Evolutionary conservation across 2,888 invertebrate genomes (phyloP).

Genomic region (Pristionchus japonicus): DNA sequence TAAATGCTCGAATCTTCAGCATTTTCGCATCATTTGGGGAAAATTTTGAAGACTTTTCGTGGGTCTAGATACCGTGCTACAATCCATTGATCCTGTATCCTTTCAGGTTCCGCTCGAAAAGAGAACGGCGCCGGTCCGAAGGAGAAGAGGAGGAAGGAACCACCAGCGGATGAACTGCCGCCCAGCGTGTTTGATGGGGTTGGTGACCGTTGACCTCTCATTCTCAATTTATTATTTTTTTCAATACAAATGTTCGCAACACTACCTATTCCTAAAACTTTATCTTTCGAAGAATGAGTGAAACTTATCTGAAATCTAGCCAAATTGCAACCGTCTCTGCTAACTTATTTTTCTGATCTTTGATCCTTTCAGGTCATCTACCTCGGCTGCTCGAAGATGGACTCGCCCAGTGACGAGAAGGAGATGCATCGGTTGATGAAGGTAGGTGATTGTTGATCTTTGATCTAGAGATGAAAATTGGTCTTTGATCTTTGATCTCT

Average conservation of each 20-base stretch:
- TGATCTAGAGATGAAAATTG: neutral
- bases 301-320: neutral
- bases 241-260: neutral
- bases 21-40: no score
- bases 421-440: slow-evolving; percentile 68
- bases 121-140: slow-evolving; percentile 7
- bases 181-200: slow-evolving; percentile 35
- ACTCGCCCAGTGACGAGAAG: slow-evolving; percentile 65
- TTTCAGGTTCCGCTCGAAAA: neutral
- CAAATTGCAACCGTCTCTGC: neutral
- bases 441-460: slow-evolving; percentile 34
- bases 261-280: neutral
- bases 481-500: neutral
- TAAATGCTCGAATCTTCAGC: no score
- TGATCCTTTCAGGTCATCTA: slow-evolving; percentile 59
- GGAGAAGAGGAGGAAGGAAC: neutral
- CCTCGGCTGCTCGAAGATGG: slow-evolving; percentile 71
- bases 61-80: no score
- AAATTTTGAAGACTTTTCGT: no score
- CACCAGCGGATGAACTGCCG: slow-evolving; percentile 33
- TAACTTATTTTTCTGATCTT: neutral
- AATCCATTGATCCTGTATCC: neutral
- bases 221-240: neutral
- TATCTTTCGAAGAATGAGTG: neutral
- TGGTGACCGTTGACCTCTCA: neutral